phyloP scores from a whole-genome alignment of 2,888 invertebrate genomes.

The Microplitis deprimator region DNA sequence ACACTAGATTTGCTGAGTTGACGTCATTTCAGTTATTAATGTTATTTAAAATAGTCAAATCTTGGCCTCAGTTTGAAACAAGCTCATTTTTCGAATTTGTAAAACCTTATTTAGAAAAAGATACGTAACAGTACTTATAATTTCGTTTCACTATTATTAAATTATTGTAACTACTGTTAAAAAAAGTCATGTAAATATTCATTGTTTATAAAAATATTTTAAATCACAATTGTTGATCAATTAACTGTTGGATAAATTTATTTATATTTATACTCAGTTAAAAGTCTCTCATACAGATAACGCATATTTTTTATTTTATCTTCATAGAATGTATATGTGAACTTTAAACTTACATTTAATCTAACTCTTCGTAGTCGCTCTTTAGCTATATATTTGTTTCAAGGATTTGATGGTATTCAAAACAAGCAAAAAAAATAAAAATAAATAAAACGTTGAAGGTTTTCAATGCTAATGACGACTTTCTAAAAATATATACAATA shows the following conservation, averaged over 20 bases:
- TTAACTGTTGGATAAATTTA: neutral
- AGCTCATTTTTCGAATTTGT: slow-evolving; percentile 35
- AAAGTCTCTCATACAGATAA: neutral
- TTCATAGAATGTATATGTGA: neutral
- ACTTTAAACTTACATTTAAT: neutral
- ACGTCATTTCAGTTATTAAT: slow-evolving; percentile 77
- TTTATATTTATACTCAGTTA: neutral
- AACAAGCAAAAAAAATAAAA: neutral
- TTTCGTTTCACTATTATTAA: neutral
- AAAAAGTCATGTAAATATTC: neutral
- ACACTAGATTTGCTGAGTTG: slow-evolving; percentile 81
- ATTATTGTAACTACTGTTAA: neutral
- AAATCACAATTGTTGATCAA: neutral
- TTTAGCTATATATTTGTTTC: neutral
- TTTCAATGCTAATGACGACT: slow-evolving; percentile 40
- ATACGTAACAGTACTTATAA: neutral
- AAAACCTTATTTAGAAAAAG: neutral
- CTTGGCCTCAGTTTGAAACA: slow-evolving; percentile 53
- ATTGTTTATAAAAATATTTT: neutral
- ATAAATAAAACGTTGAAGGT: slow-evolving; percentile 9
- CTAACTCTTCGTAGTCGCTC: neutral
- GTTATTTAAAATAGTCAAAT: slow-evolving; percentile 75
- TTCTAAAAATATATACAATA: slow-evolving; percentile 47
- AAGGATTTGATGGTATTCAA: neutral
- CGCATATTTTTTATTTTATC: neutral